Percentiles rank a stretch among this genome's conserved stretches.
Evolutionary conservation across 1,140 invertebrate species (phyloP).

Genomic region (Holcopasites calliopsidis): DNA sequence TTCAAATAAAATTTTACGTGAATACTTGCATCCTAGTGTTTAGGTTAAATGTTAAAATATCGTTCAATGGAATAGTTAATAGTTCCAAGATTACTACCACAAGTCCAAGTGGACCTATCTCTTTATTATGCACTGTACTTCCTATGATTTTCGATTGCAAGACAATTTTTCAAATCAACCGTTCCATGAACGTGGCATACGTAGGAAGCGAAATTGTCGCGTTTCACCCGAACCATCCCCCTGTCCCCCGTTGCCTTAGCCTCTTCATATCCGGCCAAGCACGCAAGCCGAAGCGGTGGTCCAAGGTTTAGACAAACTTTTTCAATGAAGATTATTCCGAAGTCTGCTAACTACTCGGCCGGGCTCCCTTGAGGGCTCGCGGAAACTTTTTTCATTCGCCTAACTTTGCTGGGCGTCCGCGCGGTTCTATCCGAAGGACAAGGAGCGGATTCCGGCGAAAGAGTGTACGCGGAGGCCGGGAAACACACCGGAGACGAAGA

Average conservation of each 20-base stretch:
- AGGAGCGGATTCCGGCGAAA: conserved; percentile 28
- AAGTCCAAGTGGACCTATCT: too few species aligned
- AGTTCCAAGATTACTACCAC: too few species aligned
- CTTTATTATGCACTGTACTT: too few species aligned
- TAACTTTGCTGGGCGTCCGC: conserved; percentile 69
- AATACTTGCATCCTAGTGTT: too few species aligned
- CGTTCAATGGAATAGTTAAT: too few species aligned
- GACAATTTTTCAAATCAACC: neutral
- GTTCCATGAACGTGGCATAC: neutral
- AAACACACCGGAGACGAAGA: conserved; percentile 52
- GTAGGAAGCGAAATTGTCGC: conserved; percentile 34
- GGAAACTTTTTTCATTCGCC: conserved; percentile 78
- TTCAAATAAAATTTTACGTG: too few species aligned
- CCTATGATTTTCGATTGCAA: neutral
- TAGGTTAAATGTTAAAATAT: too few species aligned
- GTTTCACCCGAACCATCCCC: conserved; percentile 38
- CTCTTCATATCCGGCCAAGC: conserved; percentile 69
- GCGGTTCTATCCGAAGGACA: conserved; percentile 40
- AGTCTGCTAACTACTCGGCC: conserved; percentile 74
- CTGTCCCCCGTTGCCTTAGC: conserved; percentile 49
- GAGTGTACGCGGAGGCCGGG: neutral
- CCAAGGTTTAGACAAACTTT: conserved; percentile 77
- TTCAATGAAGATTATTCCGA: conserved; percentile 78
- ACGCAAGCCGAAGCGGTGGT: conserved; percentile 65
- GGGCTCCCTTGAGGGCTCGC: conserved; percentile 71